These are phyloP conservation scores for Coryphaenoides rupestris DNA, from an alignment of 2,113 vertebrate genomes.

Conservation along the genomic window DNA sequence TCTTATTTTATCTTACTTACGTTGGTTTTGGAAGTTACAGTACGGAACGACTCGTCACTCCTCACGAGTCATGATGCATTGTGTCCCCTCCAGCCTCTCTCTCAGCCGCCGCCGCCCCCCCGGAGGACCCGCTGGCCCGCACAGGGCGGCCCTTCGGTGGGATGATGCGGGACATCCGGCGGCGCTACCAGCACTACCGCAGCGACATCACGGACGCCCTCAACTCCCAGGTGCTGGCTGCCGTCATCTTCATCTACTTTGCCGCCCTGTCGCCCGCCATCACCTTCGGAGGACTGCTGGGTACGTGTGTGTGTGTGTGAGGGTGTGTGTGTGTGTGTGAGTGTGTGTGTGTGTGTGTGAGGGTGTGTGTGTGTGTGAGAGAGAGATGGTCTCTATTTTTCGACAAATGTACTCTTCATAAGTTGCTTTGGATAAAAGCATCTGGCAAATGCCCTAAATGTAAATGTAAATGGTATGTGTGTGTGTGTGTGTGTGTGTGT, in stretches of 20 bases:
- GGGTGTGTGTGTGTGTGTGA: neutral
- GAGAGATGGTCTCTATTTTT: no score
- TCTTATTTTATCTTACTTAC: neutral
- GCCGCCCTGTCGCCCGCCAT: conserved; percentile 90
- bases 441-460: no score
- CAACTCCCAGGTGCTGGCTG: conserved; percentile 84
- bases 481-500: conserved; percentile 1
- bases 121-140: conserved; percentile 81
- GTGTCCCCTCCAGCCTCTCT: conserved; percentile 40
- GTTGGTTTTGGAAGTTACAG: no score
- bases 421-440: no score
- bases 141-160: conserved; percentile 85
- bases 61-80: no score
- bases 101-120: conserved; percentile 19
- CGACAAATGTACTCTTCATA: no score
- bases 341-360: neutral
- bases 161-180: conserved; percentile 79
- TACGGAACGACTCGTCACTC: no score
- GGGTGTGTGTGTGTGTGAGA: neutral
- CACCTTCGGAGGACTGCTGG: conserved; percentile 91
- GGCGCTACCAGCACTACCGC: conserved; percentile 85
- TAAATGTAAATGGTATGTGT: no score
- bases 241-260: conserved; percentile 96
- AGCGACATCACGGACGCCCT: conserved; percentile 89
- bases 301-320: conserved; percentile 55